Base-by-base conservation (phyloP, 2,797 vertebrate species). In the Emydoidea blandingii region DNA sequence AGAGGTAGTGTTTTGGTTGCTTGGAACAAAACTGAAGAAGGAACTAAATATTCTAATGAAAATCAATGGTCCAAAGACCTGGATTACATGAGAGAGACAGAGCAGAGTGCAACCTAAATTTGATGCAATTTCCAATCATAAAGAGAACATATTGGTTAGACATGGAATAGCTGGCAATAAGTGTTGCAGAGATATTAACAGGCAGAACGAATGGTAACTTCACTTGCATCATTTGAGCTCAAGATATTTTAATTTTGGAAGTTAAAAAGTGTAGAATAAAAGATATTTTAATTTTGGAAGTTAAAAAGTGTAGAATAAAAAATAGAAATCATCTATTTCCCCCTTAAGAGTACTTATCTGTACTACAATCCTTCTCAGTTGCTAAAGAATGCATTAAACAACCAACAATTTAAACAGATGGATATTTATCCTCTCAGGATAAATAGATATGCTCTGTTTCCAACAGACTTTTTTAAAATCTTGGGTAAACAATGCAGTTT, bases 401-500 rank as follows among this genome's bases (percentile, higher is more conserved):
- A 21, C 2, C 14, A 14, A 11, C 1, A 0, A 90, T 96, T 92
- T 86, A 89, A 90, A 87, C 95, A 41, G 74, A 62, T 53, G 49
- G 80, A 87, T 50, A n/a, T 23, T 57, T 21, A 56, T 59, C 56
- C 81, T 25, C 47, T 87, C 21, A 59, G 47, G 49, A 82, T n/a
- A 29, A 79, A 94, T 56, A 86, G 56, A 37, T 93, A 76, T 81
- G 59, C 10, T 93, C 72, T 92, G 18, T 87, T 97, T 95, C 80
- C 86, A 91, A 79, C 87, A 86, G 5, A 5, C 27, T 21, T 21
- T 65, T 92, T 1, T 18, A 90, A 84, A 95, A 94, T 94, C 94
- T 97, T 95, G 81, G 86, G 44, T 87, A 98, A 98, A 97, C 94
- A 97, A 90, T 95, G 87, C 83, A 87, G 91, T 95, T 97, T 97